Evolutionary conservation across 2,797 vertebrate genomes (phyloP), one percentile per base, ranked within the genome.

Genomic region (Prunella strophiata): DNA sequence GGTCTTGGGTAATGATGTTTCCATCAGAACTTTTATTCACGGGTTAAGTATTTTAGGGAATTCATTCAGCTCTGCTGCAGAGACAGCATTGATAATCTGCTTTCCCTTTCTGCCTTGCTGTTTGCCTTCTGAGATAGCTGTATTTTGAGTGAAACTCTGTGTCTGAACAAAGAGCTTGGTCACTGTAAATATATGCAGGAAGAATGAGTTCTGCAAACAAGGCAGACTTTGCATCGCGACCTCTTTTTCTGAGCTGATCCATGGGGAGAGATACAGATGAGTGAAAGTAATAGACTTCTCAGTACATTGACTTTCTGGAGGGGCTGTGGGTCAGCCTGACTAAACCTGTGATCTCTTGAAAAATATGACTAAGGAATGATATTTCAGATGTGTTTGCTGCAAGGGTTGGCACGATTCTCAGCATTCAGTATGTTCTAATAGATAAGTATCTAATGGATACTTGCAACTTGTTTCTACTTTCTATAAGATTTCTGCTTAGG

Each of bases 21-120:
- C 81, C 73, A 78, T 83, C 75, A 83, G 65, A 88, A 65, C 54
- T 91, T 83, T 91, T 93, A 51, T 88, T 80, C 43, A 27, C 5
- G 38, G 84, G 75, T 91, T 89, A 91, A 85, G 38, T 78, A 51
- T 95, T 94, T 91, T 75, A 85, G 91, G 92, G 93, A 88, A 82
- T 94, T 92, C 42, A 42, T 91, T 88, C 19, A 43, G 50, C 75
- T 80, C 61, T 75, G 84, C 84, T 89, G 72, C 68, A 77, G 83
- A 74, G 61, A 20, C 55, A 59, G 57, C 71, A 16, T 0, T 87
- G 68, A 54, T 67, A 89, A n/a, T 76, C 59, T 40, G 20, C 67
- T 96, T 93, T 91, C 40, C 36, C 66, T 87, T 75, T 40, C 73
- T 83, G 23, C 73, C 52, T 91, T 57, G 43, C 66, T 89, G 55